These are phyloP conservation scores for Trichosurus vulpecula DNA, from an alignment of 2,797 vertebrate species.

Conservation along the genomic window DNA sequence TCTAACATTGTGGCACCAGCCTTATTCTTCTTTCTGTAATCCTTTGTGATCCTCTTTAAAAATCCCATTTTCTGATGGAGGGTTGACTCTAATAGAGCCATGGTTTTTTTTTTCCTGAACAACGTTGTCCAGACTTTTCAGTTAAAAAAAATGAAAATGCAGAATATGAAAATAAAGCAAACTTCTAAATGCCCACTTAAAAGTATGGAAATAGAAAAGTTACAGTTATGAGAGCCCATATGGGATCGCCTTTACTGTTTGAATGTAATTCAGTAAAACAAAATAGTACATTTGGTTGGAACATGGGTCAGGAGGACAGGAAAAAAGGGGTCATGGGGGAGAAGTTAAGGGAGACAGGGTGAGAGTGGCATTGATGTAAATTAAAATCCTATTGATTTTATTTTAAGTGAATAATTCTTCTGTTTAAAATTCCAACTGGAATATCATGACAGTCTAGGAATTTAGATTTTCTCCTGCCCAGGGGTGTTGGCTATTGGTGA, in stretches of 20 bases:
- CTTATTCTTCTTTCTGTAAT: background rate
- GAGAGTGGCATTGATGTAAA: background rate
- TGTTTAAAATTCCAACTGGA: background rate
- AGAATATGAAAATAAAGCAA: background rate
- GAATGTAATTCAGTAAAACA: background rate
- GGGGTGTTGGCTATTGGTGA: background rate
- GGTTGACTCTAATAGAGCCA: background rate
- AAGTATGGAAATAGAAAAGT: background rate
- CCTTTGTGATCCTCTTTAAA: background rate
- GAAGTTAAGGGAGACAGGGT: background rate
- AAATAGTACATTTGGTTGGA: background rate
- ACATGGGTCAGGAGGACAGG: background rate
- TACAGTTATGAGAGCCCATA: background rate
- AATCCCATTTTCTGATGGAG: background rate
- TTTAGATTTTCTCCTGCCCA: background rate
- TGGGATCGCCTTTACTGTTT: conserved; percentile 5
- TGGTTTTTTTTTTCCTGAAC: background rate
- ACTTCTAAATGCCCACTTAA: background rate
- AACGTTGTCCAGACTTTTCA: background rate
- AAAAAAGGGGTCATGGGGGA: background rate
- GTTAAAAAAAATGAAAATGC: background rate
- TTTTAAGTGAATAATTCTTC: conserved; percentile 5
- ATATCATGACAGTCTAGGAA: background rate
- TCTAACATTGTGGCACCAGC: background rate
- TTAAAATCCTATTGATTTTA: background rate